Evolutionary conservation across 2,797 vertebrate species (phyloP).

Genomic region (Myiothlypis coronata): DNA sequence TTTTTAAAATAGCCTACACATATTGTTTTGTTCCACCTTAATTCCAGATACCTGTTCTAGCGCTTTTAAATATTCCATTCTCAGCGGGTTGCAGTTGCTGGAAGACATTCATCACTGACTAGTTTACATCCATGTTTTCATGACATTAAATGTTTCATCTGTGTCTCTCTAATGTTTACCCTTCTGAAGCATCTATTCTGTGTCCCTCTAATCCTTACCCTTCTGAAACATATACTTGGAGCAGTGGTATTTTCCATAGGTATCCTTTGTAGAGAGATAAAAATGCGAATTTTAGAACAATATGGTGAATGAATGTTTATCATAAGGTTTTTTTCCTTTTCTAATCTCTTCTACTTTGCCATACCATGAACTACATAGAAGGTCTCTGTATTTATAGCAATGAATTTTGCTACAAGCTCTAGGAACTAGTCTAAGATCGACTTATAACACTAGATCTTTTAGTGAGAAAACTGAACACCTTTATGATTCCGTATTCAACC

Average conservation of each 20-base stretch:
- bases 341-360: neutral
- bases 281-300: neutral
- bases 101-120: neutral
- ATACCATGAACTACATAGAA: neutral
- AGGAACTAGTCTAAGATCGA: neutral
- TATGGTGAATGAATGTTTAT: neutral
- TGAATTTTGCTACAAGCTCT: neutral
- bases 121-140: neutral
- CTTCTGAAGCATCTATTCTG: neutral
- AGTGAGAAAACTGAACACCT: neutral
- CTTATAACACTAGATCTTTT: neutral
- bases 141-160: neutral
- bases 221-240: neutral
- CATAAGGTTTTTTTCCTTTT: neutral
- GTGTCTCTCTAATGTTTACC: neutral
- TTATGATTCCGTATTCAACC: neutral
- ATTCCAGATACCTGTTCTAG: neutral
- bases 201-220: neutral
- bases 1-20: neutral
- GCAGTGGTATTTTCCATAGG: neutral
- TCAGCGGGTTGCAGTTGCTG: neutral
- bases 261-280: neutral
- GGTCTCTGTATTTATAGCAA: neutral
- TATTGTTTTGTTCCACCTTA: neutral
- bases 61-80: neutral